Conservation (phyloP, 2,888 invertebrate genomes). For the Peribatodes rhomboidaria region DNA sequence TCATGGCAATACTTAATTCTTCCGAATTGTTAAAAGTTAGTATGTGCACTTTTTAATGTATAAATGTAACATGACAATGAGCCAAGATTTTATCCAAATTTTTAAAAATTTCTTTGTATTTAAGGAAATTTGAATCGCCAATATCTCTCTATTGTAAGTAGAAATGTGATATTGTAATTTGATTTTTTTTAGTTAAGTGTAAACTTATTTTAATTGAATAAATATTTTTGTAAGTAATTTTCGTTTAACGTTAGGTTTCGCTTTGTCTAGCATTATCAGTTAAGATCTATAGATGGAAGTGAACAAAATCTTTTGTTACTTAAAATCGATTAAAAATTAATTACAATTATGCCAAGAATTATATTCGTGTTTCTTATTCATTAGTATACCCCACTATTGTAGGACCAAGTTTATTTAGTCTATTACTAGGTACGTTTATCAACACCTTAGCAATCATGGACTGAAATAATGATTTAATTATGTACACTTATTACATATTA, state of each 20-base stretch:
- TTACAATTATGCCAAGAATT: constrained; percentile 86
- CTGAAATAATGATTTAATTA: too few species aligned
- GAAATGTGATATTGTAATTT: constrained; percentile 87
- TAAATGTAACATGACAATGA: constrained; percentile 71
- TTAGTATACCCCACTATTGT: background rate
- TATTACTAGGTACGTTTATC: too few species aligned
- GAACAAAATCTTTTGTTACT: constrained; percentile 83
- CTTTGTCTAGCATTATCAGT: constrained; percentile 81
- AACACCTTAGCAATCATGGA: too few species aligned
- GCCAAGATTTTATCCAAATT: constrained; percentile 71
- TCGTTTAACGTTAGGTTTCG: constrained; percentile 80
- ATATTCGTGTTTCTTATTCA: constrained; percentile 68
- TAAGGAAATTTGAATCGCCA: constrained; percentile 71
- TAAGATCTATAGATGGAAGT: constrained; percentile 81
- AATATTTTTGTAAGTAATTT: constrained; percentile 85
- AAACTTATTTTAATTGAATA: constrained; percentile 81
- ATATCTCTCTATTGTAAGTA: constrained; percentile 87
- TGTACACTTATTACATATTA: background rate
- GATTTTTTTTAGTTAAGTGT: constrained; percentile 74
- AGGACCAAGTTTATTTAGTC: background rate
- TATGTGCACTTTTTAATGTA: constrained; percentile 69
- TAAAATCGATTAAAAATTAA: constrained; percentile 85
- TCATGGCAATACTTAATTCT: constrained; percentile 81
- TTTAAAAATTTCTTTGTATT: constrained; percentile 66
- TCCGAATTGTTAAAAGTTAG: constrained; percentile 77